Conservation (phyloP, 2,888 invertebrate species). For the Stegana nigrithorax region DNA sequence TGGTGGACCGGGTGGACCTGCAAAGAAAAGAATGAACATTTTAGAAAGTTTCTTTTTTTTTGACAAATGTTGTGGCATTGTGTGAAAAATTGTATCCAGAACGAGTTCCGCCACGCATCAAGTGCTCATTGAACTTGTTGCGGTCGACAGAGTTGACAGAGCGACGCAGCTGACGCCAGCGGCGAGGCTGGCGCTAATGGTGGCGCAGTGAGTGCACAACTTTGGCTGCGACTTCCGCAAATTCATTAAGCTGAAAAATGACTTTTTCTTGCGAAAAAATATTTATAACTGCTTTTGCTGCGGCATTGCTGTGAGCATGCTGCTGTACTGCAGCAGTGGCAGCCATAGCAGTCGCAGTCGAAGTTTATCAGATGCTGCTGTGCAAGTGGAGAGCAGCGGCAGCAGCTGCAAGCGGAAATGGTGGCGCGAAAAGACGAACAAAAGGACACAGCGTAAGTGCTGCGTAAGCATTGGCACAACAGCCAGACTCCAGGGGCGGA, state of each 20-base stretch:
- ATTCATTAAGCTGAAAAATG: slow-evolving; percentile 62
- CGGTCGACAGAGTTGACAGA: slow-evolving; percentile 28
- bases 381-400: slow-evolving; percentile 29
- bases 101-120: slow-evolving; percentile 44
- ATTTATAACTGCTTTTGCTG: background rate
- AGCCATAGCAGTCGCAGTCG: background rate
- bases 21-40: slow-evolving; percentile 32
- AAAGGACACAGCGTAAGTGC: background rate
- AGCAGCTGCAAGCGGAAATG: slow-evolving; percentile 21
- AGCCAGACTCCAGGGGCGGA: background rate
- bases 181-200: no score
- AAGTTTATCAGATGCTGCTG: slow-evolving; percentile 3
- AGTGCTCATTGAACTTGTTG: slow-evolving; percentile 47
- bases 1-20: slow-evolving; percentile 77
- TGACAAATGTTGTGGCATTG: slow-evolving; percentile 3
- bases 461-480: background rate
- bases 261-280: slow-evolving; percentile 41
- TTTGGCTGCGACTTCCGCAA: slow-evolving; percentile 47
- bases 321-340: background rate
- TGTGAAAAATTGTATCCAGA: background rate
- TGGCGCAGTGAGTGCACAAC: background rate
- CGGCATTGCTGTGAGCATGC: background rate
- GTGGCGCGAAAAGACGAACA: background rate
- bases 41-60: background rate
- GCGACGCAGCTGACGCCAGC: background rate